Evolutionary conservation across 2,888 invertebrate genomes (phyloP).

Genomic region (Trichogramma dendrolimi): DNA sequence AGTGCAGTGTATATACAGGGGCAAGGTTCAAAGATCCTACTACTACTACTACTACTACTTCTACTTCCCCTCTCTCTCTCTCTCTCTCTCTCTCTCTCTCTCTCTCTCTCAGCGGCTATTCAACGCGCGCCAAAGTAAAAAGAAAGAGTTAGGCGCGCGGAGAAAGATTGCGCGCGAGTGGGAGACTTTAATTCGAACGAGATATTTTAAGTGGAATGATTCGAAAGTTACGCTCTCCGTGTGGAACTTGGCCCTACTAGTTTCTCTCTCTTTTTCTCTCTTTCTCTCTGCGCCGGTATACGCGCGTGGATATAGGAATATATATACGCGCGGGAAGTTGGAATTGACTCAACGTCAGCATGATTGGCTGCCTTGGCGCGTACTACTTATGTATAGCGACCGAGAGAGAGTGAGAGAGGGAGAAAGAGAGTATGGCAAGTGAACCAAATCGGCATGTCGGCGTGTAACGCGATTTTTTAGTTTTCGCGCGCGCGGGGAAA

Average conservation of each 20-base stretch:
- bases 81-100: neutral
- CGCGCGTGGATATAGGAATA: constrained; percentile 11
- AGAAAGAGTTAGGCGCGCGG: neutral
- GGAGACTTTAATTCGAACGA: constrained; percentile 25
- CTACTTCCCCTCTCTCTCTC: neutral
- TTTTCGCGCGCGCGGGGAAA: too few species aligned
- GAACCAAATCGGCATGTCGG: constrained; percentile 1
- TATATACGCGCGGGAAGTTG: constrained; percentile 12
- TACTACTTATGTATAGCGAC: neutral
- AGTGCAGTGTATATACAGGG: constrained; percentile 2
- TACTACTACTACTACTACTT: neutral
- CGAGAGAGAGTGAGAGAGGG: neutral
- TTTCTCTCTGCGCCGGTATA: too few species aligned
- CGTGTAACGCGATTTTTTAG: neutral
- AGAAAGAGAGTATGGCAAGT: neutral
- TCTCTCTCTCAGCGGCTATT: neutral
- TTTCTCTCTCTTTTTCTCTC: neutral
- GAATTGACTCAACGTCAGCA: constrained; percentile 22
- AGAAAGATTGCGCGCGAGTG: neutral
- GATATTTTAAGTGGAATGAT: constrained; percentile 28
- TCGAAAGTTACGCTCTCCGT: constrained; percentile 12
- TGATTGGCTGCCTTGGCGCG: constrained; percentile 9
- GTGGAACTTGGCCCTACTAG: neutral
- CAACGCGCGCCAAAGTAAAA: neutral
- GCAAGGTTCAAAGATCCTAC: neutral